phyloP scores from a whole-genome alignment of 2,113 vertebrate genomes.

The Erinaceus europaeus region DNA sequence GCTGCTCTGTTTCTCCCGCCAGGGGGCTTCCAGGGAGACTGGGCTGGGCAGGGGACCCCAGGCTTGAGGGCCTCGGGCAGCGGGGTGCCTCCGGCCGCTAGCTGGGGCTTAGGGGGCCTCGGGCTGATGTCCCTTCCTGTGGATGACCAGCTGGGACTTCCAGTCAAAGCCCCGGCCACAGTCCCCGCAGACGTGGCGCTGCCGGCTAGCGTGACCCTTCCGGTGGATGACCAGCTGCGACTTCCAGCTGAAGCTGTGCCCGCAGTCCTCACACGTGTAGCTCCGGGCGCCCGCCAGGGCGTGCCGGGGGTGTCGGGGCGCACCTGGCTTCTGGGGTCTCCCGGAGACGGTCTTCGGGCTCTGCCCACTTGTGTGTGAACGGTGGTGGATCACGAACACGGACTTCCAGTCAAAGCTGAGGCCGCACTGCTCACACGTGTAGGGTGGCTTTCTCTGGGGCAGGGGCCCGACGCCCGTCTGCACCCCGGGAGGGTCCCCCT shows the following conservation, averaged over 20 bases:
- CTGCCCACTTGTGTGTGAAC: neutral
- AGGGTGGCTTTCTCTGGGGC: neutral
- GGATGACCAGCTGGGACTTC: slow-evolving; percentile 74
- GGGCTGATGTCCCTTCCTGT: slow-evolving; percentile 50
- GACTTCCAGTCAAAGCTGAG: slow-evolving; percentile 66
- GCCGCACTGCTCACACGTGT: slow-evolving; percentile 65
- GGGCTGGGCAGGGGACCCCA: neutral
- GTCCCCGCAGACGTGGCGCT: slow-evolving; percentile 61
- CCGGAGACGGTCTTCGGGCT: fast-evolving
- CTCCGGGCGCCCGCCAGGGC: neutral
- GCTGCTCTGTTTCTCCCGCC: neutral
- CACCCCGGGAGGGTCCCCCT: neutral
- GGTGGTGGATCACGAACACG: slow-evolving; percentile 61
- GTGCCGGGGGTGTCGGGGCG: neutral
- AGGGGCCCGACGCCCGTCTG: fast-evolving
- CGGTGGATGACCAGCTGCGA: slow-evolving; percentile 75
- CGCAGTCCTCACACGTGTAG: slow-evolving; percentile 63
- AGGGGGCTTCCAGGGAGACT: neutral
- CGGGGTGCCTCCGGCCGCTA: neutral
- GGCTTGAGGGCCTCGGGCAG: neutral
- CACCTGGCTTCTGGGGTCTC: neutral
- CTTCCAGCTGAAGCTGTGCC: slow-evolving; percentile 74
- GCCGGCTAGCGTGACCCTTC: slow-evolving; percentile 56
- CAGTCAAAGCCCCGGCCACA: slow-evolving; percentile 69
- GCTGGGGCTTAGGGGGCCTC: neutral